Conservation (phyloP, 37 sponge, comb jelly and placozoan species). For the Halisarca cf. caerulea region DNA sequence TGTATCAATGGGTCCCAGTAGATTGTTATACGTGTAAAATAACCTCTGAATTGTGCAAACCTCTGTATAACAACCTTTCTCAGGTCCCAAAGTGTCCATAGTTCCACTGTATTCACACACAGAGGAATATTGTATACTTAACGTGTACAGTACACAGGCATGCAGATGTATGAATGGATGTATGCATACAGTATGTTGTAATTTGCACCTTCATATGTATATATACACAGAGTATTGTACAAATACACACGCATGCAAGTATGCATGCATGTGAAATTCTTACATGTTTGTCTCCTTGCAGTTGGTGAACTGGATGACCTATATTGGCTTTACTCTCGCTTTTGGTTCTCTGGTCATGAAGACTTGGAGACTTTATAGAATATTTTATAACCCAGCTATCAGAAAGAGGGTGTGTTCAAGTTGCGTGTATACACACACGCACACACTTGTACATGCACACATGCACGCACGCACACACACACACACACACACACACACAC, state of each 20-base stretch:
- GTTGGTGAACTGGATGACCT: background rate
- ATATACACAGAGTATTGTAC: too few relatives aligned
- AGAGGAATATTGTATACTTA: too few relatives aligned
- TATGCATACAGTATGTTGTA: background rate
- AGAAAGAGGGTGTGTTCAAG: background rate
- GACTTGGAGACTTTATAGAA: conserved; percentile 18
- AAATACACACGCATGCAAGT: too few relatives aligned
- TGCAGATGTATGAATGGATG: background rate
- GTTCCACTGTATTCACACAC: too few relatives aligned
- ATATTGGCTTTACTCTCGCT: conserved; percentile 1
- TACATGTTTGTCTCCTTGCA: background rate
- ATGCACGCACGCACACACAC: conserved; percentile 12
- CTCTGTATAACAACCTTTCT: too few relatives aligned
- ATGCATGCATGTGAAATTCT: too few relatives aligned
- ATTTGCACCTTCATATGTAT: too few relatives aligned
- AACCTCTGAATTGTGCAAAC: too few relatives aligned
- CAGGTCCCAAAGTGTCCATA: too few relatives aligned
- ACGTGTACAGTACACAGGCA: background rate
- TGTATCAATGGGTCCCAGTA: too few relatives aligned
- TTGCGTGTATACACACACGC: background rate
- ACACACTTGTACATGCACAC: conserved; percentile 7
- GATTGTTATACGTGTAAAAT: too few relatives aligned
- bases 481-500: conserved; percentile 15
- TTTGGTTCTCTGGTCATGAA: conserved; percentile 13
- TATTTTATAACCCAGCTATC: conserved; percentile 10